Evolutionary conservation across 2,888 invertebrate species (phyloP), one percentile per base, ranked within the genome.

Genomic region (Parelbella ahira): DNA sequence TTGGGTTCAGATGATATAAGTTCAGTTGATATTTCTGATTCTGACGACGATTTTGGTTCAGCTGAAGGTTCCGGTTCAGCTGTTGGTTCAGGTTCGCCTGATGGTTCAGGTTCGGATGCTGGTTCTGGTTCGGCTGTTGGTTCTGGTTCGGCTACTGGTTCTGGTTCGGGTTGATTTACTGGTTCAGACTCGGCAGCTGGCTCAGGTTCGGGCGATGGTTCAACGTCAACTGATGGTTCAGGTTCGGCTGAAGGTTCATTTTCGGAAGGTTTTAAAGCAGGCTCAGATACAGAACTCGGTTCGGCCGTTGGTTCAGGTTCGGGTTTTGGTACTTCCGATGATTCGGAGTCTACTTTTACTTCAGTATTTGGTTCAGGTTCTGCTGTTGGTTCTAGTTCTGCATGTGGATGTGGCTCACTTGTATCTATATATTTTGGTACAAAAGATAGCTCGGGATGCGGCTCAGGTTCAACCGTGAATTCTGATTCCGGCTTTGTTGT

Each of bases 341-440:
- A 13, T 12, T 28, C 13, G n/a, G 12, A 12, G n/a, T 12, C 27
- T 11, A n/a, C 11, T 27, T 27, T 27, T 4, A 27, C 73, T 47
- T 67, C 63, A 0, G 83, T 69, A 45, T 75, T 80, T 1, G 79
- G 67, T 48, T 73, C 72, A 0, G 87, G 62, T 49, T 75, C 76
- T 6, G 68, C 60, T 56, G 68, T 62, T 37, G 75, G 68, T 53
- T 72, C 70, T 46, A 34, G 32, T 50, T 41, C 20, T 60, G n/a
- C n/a, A n/a, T n/a, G n/a, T n/a, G n/a, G n/a, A n/a, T n/a, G n/a
- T n/a, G n/a, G n/a, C n/a, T n/a, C n/a, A n/a, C n/a, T n/a, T n/a
- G n/a, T n/a, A n/a, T n/a, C n/a, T n/a, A n/a, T n/a, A n/a, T n/a
- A n/a, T n/a, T n/a, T n/a, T n/a, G n/a, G n/a, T n/a, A n/a, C n/a